These are phyloP conservation scores for Coboldia fuscipes DNA, from an alignment of 1,140 invertebrate genomes.

Conservation along the genomic window DNA sequence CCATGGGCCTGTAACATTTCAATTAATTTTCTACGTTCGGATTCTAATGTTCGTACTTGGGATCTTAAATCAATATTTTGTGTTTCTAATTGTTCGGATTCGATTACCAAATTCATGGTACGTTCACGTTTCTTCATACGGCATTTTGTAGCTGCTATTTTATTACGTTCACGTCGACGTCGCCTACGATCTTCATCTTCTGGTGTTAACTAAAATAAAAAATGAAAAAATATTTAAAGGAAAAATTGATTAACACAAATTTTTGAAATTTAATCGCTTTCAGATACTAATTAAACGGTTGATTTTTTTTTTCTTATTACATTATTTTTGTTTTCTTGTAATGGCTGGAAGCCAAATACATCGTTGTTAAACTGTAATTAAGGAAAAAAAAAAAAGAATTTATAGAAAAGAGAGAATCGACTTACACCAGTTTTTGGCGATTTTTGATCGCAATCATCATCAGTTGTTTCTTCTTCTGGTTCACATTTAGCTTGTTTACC, in stretches of 20 bases:
- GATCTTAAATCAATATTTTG: conserved; percentile 68
- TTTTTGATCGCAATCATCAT: conserved; percentile 11
- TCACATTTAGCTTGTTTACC: conserved; percentile 8
- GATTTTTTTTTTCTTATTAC: too few relatives aligned
- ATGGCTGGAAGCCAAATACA: too few relatives aligned
- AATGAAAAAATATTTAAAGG: background rate
- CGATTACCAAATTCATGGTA: conserved; percentile 65
- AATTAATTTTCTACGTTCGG: conserved; percentile 32
- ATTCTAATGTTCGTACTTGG: conserved; percentile 47
- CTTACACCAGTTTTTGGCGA: conserved; percentile 8
- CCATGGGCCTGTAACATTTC: conserved; percentile 36
- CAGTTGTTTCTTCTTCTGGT: conserved; percentile 11
- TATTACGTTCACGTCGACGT: conserved; percentile 71
- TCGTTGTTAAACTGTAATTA: background rate
- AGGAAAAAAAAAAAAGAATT: background rate
- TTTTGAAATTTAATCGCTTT: background rate
- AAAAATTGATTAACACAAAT: background rate
- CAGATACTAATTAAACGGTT: background rate
- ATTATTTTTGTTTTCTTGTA: too few relatives aligned
- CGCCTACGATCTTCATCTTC: conserved; percentile 76
- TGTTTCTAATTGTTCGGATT: conserved; percentile 66
- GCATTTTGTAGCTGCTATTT: conserved; percentile 89
- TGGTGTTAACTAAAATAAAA: conserved; percentile 48
- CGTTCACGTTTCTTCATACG: conserved; percentile 81
- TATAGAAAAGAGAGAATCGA: background rate